Evolutionary conservation across 2,113 vertebrate genomes (phyloP), one percentile per base, ranked within the genome.

Genomic region (Chaetops frenatus): DNA sequence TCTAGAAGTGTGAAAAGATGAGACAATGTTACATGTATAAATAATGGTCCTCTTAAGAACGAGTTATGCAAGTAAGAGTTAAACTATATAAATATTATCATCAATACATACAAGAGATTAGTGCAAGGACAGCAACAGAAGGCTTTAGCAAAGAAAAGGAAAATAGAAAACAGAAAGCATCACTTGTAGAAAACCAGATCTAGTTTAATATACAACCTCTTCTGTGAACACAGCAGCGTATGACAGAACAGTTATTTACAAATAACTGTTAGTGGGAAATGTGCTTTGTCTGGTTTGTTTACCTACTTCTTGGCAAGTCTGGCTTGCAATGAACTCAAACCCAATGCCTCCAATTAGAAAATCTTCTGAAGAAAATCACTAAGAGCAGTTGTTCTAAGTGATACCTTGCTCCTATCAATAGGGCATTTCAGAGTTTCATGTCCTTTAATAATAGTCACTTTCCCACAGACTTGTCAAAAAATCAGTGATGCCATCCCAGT

Each of bases 261-360:
- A 96, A 95, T 89, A 94, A 58, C 45, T 62, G 80, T 95, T 54
- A 91, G 86, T 65, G 42, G 64, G 81, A 96, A 96, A 96, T 95
- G 89, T 91, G 89, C 93, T 94, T 83, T 88, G 53, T 86, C 64
- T 77, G 18, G 76, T 73, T 95, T 95, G 60, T 95, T 96, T 95
- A 88, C 94, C 92, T 71, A 27, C 74, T 92, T 92, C 67, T 94
- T 96, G 89, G 80, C 80, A 95, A 64, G 58, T 61, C 54, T 94
- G 76, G 22, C 54, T 86, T 77, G 50, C 1, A 3, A 88, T 31
- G 25, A 81, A 73, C 42, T 88, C 38, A 77, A 94, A 53, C 35
- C 14, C 31, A 53, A n/a, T 2, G 15, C 67, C 73, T 92, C 42
- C 36, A 73, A 72, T 60, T 40, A 80, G 83, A 90, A 86, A 81